A percentile compares a stretch with the other conserved stretches of the same genome.
These are phyloP conservation scores for Amaurobius ferox DNA, from an alignment of 2,888 invertebrate genomes.

Conservation along the genomic window DNA sequence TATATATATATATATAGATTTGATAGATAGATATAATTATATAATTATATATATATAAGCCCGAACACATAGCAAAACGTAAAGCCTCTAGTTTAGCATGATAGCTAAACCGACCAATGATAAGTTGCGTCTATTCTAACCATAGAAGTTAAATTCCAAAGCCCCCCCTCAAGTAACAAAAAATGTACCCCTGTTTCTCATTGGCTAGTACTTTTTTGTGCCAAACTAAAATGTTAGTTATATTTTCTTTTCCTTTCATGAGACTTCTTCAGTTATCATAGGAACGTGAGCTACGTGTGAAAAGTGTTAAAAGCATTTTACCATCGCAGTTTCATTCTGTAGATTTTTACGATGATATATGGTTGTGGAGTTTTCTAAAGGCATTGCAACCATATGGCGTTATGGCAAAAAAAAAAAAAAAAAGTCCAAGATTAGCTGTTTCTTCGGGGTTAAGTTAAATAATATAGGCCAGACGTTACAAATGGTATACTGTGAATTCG, in stretches of 20 bases:
- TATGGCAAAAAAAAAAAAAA: not conserved
- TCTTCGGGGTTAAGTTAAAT: not conserved
- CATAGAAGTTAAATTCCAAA: not conserved
- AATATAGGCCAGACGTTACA: not conserved
- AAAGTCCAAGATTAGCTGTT: not conserved
- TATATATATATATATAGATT: no score
- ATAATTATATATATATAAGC: not conserved
- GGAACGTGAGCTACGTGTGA: slow-evolving; percentile 48
- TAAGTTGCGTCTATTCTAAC: not conserved
- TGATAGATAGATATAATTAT: no score
- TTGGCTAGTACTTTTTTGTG: slow-evolving; percentile 29
- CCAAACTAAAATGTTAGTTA: not conserved
- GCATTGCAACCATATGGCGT: not conserved
- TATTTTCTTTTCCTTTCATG: slow-evolving; percentile 8
- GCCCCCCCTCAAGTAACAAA: slow-evolving; percentile 8
- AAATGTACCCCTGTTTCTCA: not conserved
- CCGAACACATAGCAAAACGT: not conserved
- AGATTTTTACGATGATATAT: slow-evolving; percentile 10
- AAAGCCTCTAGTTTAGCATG: not conserved
- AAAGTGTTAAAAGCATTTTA: slow-evolving; percentile 47
- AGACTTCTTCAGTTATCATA: slow-evolving; percentile 4
- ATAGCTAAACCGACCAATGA: not conserved
- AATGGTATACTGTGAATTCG: no score
- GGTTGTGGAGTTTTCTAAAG: not conserved
- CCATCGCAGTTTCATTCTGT: slow-evolving; percentile 8